These are phyloP conservation scores for Astatotilapia flaviijosephi DNA, from an alignment of 2,113 vertebrate genomes.

Conservation along the genomic window DNA sequence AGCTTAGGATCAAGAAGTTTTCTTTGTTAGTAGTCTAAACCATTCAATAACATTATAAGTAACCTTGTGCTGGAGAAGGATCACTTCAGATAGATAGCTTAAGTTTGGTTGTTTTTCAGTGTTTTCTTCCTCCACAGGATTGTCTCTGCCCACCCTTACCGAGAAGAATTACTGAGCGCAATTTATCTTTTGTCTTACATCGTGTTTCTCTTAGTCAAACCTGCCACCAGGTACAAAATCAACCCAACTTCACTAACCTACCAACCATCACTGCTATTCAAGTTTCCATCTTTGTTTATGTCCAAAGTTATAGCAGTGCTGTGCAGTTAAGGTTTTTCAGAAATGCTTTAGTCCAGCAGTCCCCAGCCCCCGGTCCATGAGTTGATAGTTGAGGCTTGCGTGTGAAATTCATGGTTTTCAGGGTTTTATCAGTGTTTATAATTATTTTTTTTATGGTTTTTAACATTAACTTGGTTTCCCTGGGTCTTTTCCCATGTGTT, in stretches of 20 bases:
- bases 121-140: not conserved
- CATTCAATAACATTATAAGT: too few relatives aligned
- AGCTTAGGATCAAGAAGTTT: too few relatives aligned
- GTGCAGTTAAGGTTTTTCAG: not conserved
- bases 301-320: not conserved
- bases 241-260: not conserved
- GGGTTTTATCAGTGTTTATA: rapidly evolving
- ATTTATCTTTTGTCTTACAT: not conserved
- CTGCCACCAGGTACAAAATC: not conserved
- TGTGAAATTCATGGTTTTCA: not conserved
- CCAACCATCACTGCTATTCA: not conserved
- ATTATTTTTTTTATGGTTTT: rapidly evolving
- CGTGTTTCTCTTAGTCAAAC: not conserved
- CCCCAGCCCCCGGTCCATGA: not conserved
- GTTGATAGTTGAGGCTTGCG: rapidly evolving
- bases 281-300: not conserved
- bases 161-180: rapidly evolving
- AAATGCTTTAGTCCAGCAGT: not conserved
- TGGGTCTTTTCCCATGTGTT: not conserved
- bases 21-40: too few relatives aligned
- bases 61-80: too few relatives aligned
- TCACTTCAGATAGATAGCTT: too few relatives aligned
- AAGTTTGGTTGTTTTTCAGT: not conserved
- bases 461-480: rapidly evolving
- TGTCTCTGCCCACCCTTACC: not conserved